phyloP scores from a whole-genome alignment of 2,113 vertebrate species.

The Bubo scandiacus region DNA sequence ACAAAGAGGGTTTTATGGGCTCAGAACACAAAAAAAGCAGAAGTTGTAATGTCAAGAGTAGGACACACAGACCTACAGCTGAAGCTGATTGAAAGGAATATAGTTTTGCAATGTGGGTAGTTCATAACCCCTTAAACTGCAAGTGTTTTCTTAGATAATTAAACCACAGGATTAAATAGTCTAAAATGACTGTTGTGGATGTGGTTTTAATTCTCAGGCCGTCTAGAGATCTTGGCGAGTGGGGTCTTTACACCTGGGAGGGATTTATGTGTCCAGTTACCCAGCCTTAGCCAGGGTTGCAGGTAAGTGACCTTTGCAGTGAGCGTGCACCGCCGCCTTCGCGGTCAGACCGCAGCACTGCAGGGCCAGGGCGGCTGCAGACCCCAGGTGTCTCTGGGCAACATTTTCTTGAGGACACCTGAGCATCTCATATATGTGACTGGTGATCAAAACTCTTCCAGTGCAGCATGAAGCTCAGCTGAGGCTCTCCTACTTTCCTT shows the following conservation, averaged over 20 bases:
- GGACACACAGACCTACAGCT: not conserved
- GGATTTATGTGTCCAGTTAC: not conserved
- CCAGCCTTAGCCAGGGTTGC: rapidly evolving
- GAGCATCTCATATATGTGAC: not conserved
- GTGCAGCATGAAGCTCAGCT: not conserved
- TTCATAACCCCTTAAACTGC: not conserved
- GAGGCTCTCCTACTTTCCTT: not conserved
- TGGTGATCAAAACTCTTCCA: not conserved
- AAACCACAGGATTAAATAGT: not conserved
- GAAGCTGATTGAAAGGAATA: not conserved
- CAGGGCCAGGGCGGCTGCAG: not conserved
- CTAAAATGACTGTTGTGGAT: not conserved
- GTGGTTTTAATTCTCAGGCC: not conserved
- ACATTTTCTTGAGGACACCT: rapidly evolving
- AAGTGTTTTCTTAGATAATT: not conserved
- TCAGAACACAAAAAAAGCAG: not conserved
- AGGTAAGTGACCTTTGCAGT: rapidly evolving
- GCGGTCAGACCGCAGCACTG: rapidly evolving
- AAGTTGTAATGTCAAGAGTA: not conserved
- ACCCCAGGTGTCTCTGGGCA: not conserved
- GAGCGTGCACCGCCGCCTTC: rapidly evolving
- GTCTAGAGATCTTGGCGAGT: not conserved
- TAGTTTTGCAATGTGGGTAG: not conserved
- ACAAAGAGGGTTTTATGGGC: not conserved
- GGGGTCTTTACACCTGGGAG: not conserved